Evolutionary conservation across 1,140 invertebrate genomes (phyloP), one percentile per base, ranked within the genome.

Genomic region (Tetragonula clypearis): DNA sequence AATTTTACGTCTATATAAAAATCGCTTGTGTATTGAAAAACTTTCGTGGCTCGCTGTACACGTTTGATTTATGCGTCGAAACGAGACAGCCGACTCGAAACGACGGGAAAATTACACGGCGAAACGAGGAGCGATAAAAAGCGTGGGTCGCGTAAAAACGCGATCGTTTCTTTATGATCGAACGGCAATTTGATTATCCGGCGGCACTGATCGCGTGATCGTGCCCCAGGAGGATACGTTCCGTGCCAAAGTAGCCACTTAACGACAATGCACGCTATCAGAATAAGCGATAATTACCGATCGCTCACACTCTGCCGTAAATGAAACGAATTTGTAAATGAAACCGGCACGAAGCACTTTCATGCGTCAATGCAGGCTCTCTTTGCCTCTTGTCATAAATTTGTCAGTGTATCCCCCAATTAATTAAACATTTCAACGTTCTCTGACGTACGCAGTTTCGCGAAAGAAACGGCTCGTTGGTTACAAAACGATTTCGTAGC

Each of bases 311-410:
- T 53, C 26, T 19, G 3, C 8, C 12, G n/a, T n/a, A 35, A 35
- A 35, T 35, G 35, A 35, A 35, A 35, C 35, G 41, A 60, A 84
- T 78, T 79, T 58, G 82, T 53, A 84, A 79, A 78, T 69, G 66
- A 71, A 78, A 23, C 55, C 35, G 53, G n/a, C 65, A 35, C 30
- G 14, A 26, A 12, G 35, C 41, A 66, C 72, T 75, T 68, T 76
- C 49, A 75, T 75, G 19, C 30, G 19, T 23, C 26, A 11, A 3
- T 15, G 26, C 49, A 75, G 58, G 56, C 72, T 75, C 71, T 62
- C 80, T 55, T n/a, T 49, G 41, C 41, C 41, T 2, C 30, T 56
- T 26, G 6, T 12, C 72, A 58, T n/a, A 60, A 56, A 26, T 71
- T 17, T 15, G 71, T 80, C 66, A 66, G 8, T 21, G 0, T 30